Evolutionary conservation across 2,888 invertebrate species (phyloP).

Genomic region (Polyommatus icarus): DNA sequence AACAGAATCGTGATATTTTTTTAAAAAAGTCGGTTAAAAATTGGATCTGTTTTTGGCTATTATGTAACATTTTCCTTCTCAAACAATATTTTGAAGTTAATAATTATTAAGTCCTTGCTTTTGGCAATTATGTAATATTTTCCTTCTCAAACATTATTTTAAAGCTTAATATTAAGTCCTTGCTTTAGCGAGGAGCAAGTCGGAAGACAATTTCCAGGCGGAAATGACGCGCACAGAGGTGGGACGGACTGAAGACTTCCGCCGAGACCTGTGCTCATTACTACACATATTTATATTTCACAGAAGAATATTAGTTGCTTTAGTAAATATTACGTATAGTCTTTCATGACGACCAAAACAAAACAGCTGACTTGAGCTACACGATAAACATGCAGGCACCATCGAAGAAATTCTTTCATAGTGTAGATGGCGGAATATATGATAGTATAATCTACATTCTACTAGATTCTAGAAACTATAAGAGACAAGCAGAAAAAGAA

Average conservation of each 20-base stretch:
- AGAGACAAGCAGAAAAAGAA: background rate
- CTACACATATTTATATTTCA: too few relatives aligned
- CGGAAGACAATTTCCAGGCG: slow-evolving; percentile 64
- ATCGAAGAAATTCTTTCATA: too few relatives aligned
- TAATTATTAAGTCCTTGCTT: too few relatives aligned
- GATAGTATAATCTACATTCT: background rate
- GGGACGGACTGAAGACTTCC: slow-evolving; percentile 50
- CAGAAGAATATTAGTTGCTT: too few relatives aligned
- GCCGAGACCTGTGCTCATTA: slow-evolving; percentile 29
- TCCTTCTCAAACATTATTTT: background rate
- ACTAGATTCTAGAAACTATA: background rate
- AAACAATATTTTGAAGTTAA: background rate
- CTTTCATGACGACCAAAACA: too few relatives aligned
- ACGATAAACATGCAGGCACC: too few relatives aligned
- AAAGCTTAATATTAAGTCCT: background rate
- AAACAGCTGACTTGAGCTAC: too few relatives aligned
- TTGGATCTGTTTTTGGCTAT: background rate
- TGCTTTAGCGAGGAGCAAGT: slow-evolving; percentile 30
- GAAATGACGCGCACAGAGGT: slow-evolving; percentile 68
- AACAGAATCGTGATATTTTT: too few relatives aligned
- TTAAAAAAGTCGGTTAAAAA: too few relatives aligned
- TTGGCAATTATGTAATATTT: background rate
- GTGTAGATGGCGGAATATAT: too few relatives aligned
- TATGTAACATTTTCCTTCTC: background rate
- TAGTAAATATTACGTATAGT: too few relatives aligned